Conservation (phyloP, 1,140 invertebrate species). For the Anadara kagoshimensis region DNA sequence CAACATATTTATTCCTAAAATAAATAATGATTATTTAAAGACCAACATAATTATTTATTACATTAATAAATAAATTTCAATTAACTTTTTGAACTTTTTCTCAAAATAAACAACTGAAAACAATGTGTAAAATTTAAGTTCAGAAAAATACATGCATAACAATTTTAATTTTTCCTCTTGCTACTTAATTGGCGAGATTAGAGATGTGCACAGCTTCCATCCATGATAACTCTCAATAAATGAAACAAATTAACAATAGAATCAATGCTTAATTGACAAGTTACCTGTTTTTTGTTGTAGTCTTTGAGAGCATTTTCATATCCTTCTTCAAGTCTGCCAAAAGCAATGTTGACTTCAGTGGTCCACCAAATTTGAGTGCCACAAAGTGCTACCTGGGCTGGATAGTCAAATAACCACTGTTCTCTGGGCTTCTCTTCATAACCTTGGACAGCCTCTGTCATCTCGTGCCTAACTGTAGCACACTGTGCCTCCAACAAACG, state of each 20-base stretch:
- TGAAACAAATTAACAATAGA: no score
- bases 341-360: constrained; percentile 93
- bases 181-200: neutral
- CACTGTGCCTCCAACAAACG: constrained; percentile 88
- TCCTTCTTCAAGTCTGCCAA: constrained; percentile 91
- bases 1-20: no score
- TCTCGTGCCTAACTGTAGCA: constrained; percentile 85
- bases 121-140: no score
- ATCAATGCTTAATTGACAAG: no score
- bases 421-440: constrained; percentile 97
- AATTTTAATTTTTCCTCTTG: neutral
- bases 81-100: neutral
- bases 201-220: no score
- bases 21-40: no score
- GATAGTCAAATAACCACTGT: constrained; percentile 96
- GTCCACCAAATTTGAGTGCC: constrained; percentile 99
- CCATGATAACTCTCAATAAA: no score
- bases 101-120: neutral
- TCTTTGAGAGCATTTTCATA: constrained; percentile 98
- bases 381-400: constrained; percentile 90
- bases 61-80: neutral
- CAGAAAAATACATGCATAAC: no score
- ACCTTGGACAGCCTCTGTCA: constrained; percentile 87
- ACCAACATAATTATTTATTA: no score
- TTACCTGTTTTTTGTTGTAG: constrained; percentile 95